Evolutionary conservation across 2,113 vertebrate species (phyloP).

Genomic region (Damaliscus lunatus): DNA sequence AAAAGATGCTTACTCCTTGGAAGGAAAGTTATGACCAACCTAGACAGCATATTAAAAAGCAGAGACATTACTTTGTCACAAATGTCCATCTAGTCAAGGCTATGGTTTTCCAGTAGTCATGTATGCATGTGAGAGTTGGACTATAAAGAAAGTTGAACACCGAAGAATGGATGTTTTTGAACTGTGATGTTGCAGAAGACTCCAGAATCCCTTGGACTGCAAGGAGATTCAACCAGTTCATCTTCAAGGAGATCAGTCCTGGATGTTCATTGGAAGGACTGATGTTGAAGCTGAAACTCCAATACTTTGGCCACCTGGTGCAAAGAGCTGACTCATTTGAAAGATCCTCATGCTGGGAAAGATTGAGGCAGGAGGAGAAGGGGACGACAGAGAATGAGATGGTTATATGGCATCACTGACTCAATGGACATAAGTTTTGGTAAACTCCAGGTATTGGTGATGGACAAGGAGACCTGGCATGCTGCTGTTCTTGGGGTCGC

Average conservation of each 20-base stretch:
- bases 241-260: background rate
- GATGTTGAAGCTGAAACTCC: background rate
- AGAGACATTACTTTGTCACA: background rate
- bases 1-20: background rate
- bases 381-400: background rate
- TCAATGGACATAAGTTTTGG: background rate
- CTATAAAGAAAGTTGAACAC: background rate
- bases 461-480: background rate
- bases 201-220: background rate
- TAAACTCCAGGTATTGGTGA: background rate
- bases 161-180: background rate
- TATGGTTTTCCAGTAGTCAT: background rate
- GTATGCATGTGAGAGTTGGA: background rate
- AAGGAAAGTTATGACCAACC: background rate
- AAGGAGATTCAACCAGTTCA: background rate
- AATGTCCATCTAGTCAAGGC: background rate
- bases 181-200: background rate
- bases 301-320: background rate
- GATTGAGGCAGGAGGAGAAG: background rate
- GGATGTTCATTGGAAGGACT: background rate
- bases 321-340: background rate
- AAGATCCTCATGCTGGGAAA: background rate
- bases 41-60: background rate
- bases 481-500: fast-evolving
- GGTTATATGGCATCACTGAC: background rate